phyloP scores from a whole-genome alignment of 2,888 invertebrate genomes.

The Atrina japonica region DNA sequence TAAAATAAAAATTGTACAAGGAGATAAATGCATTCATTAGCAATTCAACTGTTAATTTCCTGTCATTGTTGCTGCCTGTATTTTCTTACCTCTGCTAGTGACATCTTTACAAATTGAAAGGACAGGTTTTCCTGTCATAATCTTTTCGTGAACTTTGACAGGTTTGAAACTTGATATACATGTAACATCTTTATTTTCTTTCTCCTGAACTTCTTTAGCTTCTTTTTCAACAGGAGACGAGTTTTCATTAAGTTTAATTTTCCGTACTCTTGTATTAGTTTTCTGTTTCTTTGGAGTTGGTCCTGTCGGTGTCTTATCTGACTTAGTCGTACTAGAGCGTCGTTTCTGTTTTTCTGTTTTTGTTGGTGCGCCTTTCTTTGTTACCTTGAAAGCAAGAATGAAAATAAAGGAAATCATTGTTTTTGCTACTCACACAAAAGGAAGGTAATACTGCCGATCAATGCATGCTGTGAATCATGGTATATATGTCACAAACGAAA shows the following conservation, averaged over 20 bases:
- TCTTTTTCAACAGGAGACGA: conserved; percentile 13
- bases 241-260: conserved; percentile 25
- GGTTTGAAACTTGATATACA: background rate
- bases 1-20: too few species aligned
- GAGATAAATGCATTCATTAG: too few species aligned
- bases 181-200: conserved; percentile 33
- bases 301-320: conserved; percentile 56
- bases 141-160: background rate
- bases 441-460: too few species aligned
- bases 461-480: too few species aligned
- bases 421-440: background rate
- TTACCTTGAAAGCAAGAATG: background rate
- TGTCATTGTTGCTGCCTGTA: too few species aligned
- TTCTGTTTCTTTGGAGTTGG: conserved; percentile 58
- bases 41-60: too few species aligned
- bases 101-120: conserved; percentile 69
- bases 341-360: conserved; percentile 54
- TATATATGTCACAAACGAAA: too few species aligned
- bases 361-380: conserved; percentile 40
- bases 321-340: conserved; percentile 45
- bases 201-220: background rate
- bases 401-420: background rate
- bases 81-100: conserved; percentile 62
- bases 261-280: conserved; percentile 42
- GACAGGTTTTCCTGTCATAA: conserved; percentile 34